Conservation (phyloP, 2,888 invertebrate species). For the Torymus tubicola region DNA sequence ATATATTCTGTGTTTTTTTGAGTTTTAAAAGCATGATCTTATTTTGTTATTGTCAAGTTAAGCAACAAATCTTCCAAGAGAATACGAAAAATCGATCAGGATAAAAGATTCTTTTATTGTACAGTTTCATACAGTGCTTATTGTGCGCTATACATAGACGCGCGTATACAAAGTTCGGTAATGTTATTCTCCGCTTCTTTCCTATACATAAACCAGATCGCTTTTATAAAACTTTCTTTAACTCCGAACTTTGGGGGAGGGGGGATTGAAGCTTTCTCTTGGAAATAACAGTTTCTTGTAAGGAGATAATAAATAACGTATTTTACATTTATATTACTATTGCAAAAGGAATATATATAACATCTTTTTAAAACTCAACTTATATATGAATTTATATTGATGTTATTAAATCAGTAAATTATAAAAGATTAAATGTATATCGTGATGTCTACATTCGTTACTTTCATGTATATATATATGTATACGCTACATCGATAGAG, state of each 20-base stretch:
- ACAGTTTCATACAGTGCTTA: slow-evolving; percentile 12
- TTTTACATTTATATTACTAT: slow-evolving; percentile 7
- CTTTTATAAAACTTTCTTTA: slow-evolving; percentile 41
- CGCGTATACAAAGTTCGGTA: slow-evolving; percentile 35
- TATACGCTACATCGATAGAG: too few relatives aligned
- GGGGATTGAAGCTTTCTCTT: slow-evolving; percentile 27
- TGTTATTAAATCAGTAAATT: too few relatives aligned
- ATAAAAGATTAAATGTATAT: too few relatives aligned
- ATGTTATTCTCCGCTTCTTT: slow-evolving; percentile 32
- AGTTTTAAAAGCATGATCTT: neutral
- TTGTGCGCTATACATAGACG: neutral
- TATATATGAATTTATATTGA: too few relatives aligned
- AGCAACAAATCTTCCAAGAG: neutral
- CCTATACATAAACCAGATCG: slow-evolving; percentile 35
- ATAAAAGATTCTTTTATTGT: slow-evolving; percentile 22
- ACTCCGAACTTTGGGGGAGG: slow-evolving; percentile 14
- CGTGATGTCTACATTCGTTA: too few relatives aligned
- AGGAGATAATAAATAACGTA: slow-evolving; percentile 15
- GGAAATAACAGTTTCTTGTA: slow-evolving; percentile 7
- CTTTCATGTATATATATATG: too few relatives aligned
- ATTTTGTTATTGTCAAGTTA: slow-evolving; percentile 1
- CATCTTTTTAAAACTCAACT: too few relatives aligned
- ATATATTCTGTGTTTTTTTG: too few relatives aligned
- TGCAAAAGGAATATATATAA: neutral
- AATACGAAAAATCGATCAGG: slow-evolving; percentile 14